Percentiles rank a stretch among this genome's conserved stretches.
phyloP scores from a whole-genome alignment of 1,140 invertebrate genomes.

The Aphis gossypii region DNA sequence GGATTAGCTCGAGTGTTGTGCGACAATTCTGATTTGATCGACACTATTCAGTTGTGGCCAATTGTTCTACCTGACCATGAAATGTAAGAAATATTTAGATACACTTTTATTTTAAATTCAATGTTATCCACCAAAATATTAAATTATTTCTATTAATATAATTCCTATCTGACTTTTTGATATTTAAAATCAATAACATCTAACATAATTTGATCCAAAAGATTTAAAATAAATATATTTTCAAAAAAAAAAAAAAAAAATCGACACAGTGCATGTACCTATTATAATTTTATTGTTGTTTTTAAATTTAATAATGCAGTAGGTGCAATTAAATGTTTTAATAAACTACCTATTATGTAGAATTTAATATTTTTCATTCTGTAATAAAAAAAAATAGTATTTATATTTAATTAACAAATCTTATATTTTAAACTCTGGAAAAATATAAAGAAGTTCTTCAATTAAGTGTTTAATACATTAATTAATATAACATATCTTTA shows the following conservation, averaged over 20 bases:
- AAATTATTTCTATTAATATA: neutral
- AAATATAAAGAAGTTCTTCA: neutral
- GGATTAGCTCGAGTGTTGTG: conserved; percentile 89
- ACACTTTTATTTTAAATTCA: neutral
- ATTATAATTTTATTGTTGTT: neutral
- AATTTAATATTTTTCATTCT: no score
- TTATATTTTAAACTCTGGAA: neutral
- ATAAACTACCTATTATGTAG: no score
- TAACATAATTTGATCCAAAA: neutral
- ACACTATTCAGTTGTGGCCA: conserved; percentile 91
- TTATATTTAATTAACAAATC: neutral
- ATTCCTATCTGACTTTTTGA: neutral
- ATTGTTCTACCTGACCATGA: conserved; percentile 91
- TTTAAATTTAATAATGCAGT: neutral
- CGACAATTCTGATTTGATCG: conserved; percentile 92
- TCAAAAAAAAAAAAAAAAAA: neutral
- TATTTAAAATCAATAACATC: neutral
- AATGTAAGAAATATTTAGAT: conserved; percentile 69
- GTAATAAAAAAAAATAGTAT: neutral
- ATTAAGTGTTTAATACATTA: neutral
- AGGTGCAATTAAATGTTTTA: no score
- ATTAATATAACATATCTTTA: neutral
- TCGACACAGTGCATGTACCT: neutral
- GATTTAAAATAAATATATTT: neutral
- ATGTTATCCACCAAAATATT: neutral